These are phyloP conservation scores for Nymphalis c-album DNA, from an alignment of 2,888 invertebrate species.

Conservation along the genomic window DNA sequence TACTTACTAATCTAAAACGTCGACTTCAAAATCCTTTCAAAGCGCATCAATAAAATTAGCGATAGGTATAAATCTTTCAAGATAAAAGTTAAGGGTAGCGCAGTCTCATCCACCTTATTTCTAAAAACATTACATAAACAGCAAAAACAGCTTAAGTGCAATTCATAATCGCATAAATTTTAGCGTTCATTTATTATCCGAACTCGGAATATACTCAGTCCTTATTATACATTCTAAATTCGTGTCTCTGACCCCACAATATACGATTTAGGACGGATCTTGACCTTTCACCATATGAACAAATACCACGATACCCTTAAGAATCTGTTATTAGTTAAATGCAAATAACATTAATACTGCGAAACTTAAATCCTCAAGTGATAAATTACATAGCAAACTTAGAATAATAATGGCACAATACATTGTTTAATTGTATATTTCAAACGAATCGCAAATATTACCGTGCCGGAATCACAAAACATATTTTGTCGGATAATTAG, in stretches of 20 bases:
- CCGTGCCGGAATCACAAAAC: constrained; percentile 2
- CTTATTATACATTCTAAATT: constrained; percentile 34
- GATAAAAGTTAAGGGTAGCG: constrained; percentile 3
- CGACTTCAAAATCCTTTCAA: not conserved
- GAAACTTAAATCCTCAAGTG: constrained; percentile 10
- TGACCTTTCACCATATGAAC: constrained; percentile 38
- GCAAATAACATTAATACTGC: constrained; percentile 26
- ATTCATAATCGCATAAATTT: constrained; percentile 30
- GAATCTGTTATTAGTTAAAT: constrained; percentile 10
- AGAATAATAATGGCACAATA: constrained; percentile 27
- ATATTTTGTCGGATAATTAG: constrained; percentile 8
- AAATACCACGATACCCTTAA: constrained; percentile 20
- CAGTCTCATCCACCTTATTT: constrained; percentile 7
- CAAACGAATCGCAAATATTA: constrained; percentile 6
- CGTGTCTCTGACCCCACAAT: constrained; percentile 37
- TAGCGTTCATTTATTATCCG: constrained; percentile 22
- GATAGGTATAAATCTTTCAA: not conserved
- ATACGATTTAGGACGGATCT: constrained; percentile 44
- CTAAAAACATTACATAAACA: constrained; percentile 6
- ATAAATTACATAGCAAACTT: constrained; percentile 17
- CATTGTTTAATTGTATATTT: not conserved
- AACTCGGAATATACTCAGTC: constrained; percentile 29
- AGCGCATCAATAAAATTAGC: constrained; percentile 9
- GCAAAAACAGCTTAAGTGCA: constrained; percentile 24
- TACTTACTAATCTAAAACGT: not conserved